A percentile compares a stretch with the other conserved stretches of the same genome.
These are phyloP conservation scores for Scaptomyza montana DNA, from an alignment of 1,140 invertebrate species.

Conservation along the genomic window DNA sequence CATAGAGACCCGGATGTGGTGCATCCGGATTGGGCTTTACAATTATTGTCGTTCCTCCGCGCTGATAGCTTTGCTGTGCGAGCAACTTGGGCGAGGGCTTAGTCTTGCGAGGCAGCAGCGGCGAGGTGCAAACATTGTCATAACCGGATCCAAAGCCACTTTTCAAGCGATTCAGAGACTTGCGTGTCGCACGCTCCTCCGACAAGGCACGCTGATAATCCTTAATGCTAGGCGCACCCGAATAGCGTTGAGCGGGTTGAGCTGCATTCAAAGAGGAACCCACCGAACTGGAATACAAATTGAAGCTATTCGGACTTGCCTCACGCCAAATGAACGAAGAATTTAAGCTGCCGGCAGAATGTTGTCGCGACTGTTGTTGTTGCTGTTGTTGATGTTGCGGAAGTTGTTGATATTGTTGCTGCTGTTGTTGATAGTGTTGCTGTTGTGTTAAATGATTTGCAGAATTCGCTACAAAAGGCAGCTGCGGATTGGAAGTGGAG, in stretches of 20 bases:
- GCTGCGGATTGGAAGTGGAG: constrained; percentile 83
- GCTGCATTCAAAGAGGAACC: constrained; percentile 67
- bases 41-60: constrained; percentile 50
- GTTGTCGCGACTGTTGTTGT: constrained; percentile 43
- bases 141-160: constrained; percentile 82
- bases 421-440: constrained; percentile 21
- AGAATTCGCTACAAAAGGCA: constrained; percentile 73
- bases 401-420: constrained; percentile 29
- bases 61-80: constrained; percentile 49
- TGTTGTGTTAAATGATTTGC: constrained; percentile 39
- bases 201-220: constrained; percentile 79
- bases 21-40: constrained; percentile 60
- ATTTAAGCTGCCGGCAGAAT: constrained; percentile 76
- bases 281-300: constrained; percentile 81
- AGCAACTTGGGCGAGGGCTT: constrained; percentile 68
- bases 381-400: constrained; percentile 31
- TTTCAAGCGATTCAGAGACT: constrained; percentile 77
- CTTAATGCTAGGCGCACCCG: constrained; percentile 50
- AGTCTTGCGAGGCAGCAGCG: constrained; percentile 77
- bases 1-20: constrained; percentile 74
- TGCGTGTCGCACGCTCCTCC: constrained; percentile 77
- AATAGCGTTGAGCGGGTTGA: constrained; percentile 63
- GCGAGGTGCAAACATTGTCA: constrained; percentile 81
- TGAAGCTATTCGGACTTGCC: constrained; percentile 83
- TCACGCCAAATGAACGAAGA: constrained; percentile 84